Evolutionary conservation across 2,797 vertebrate genomes (phyloP), one percentile per base, ranked within the genome.

Genomic region (Limosa lapponica): DNA sequence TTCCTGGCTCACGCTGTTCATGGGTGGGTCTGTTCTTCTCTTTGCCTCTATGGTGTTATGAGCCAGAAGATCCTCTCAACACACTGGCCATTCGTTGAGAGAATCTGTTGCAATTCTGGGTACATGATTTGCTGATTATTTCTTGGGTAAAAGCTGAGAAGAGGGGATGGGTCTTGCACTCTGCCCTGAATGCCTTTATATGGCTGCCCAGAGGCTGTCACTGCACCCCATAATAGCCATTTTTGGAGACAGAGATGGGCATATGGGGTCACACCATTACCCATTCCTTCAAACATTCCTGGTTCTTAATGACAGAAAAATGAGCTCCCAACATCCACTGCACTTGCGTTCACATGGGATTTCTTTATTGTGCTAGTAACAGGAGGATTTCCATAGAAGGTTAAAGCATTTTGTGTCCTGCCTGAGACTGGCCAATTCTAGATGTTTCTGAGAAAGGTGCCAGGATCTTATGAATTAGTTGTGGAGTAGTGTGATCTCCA

Each of bases 331-430:
- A 62, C 34, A 34, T 55, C 12, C 43, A 30, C 48, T 66, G 43
- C 62, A 59, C 48, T 95, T n/a, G 8, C 44, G 58, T 20, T 95
- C 79, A 43, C 85, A 84, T 49, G 85, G 55, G 55, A 91, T 93
- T 95, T 93, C 74, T 57, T 82, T 55, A 77, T 82, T 89, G 73
- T 82, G 37, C 37, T 88, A 73, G 28, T 36, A 93, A 57, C 30
- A 94, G 66, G 54, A 93, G 37, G 32, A 91, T 87, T 95, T 89
- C 90, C 85, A 79, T 80, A 95, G 82, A 91, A 95, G 85, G 95
- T 62, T 86, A 79, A 88, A 91, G 66, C 34, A 71, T 87, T 93
- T 84, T 11, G 0, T 82, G 34, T 88, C 73, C 79, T 77, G 75
- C 32, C 22, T 43, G 55, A 77, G 36, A 59, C 51, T 32, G 41